phyloP scores from a whole-genome alignment of 2,113 vertebrate genomes.

The Chaetorhynchus papuensis region DNA sequence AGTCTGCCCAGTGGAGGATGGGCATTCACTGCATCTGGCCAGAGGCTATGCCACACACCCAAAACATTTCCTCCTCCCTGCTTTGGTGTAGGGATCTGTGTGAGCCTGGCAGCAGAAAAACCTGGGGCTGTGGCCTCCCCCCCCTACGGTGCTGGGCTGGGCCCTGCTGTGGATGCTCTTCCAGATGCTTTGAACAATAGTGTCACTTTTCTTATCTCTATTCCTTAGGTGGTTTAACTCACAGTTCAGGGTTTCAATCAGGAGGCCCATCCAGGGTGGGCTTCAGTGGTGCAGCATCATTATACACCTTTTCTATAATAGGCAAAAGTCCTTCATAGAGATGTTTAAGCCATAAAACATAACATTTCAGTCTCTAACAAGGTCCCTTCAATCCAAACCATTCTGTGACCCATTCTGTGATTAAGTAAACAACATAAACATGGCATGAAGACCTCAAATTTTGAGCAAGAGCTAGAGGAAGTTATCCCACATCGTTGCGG shows the following conservation, averaged over 20 bases:
- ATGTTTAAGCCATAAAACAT: not conserved
- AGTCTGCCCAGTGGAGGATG: not conserved
- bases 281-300: not conserved
- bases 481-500: not conserved
- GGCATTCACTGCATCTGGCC: not conserved
- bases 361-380: not conserved
- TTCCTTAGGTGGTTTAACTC: not conserved
- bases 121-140: not conserved
- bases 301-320: not conserved
- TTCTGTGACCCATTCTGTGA: not conserved
- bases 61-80: not conserved
- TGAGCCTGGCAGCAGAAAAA: not conserved
- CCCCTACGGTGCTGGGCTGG: not conserved
- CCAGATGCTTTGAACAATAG: not conserved
- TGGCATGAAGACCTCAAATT: not conserved
- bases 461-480: not conserved
- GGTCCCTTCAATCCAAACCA: not conserved
- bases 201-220: not conserved
- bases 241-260: not conserved
- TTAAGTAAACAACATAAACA: not conserved
- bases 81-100: not conserved
- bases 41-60: not conserved
- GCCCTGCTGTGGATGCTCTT: not conserved
- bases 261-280: not conserved
- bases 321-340: not conserved